Conservation (phyloP, 1,140 invertebrate genomes). For the Eriosoma lanigerum region DNA sequence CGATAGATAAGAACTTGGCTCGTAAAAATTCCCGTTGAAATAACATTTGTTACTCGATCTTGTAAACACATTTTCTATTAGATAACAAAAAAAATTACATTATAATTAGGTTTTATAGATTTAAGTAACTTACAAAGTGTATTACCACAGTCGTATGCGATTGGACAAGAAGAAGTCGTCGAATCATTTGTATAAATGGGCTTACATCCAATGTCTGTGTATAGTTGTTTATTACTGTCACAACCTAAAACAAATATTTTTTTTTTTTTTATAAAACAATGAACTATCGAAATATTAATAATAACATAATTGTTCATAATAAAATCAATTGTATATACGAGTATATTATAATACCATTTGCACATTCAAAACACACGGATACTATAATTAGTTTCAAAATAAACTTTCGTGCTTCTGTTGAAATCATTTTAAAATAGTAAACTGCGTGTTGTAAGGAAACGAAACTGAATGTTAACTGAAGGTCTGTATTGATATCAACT, state of each 20-base stretch:
- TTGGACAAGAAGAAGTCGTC: conserved; percentile 23
- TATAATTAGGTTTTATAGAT: not conserved
- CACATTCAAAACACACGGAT: not conserved
- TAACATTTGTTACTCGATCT: conserved; percentile 31
- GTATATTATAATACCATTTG: not conserved
- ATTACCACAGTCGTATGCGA: conserved; percentile 41
- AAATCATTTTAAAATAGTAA: conserved; percentile 8
- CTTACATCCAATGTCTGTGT: conserved; percentile 38
- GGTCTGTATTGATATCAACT: not conserved
- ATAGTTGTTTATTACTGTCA: conserved; percentile 26
- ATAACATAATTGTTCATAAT: not conserved
- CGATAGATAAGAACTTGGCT: not conserved
- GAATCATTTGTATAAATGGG: not conserved
- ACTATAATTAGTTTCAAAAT: not conserved
- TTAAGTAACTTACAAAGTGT: not conserved
- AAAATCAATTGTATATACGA: not conserved
- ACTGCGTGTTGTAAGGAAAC: not conserved
- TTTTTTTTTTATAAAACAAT: too few relatives aligned
- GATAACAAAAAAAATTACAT: not conserved
- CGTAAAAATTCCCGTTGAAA: conserved; percentile 29
- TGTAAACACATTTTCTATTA: not conserved
- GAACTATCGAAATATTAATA: not conserved
- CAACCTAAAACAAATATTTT: conserved; percentile 18
- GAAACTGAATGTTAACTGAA: not conserved
- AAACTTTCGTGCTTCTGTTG: not conserved